Evolutionary conservation across 2,888 invertebrate species (phyloP), one percentile per base, ranked within the genome.

Genomic region (Norana najaformis): DNA sequence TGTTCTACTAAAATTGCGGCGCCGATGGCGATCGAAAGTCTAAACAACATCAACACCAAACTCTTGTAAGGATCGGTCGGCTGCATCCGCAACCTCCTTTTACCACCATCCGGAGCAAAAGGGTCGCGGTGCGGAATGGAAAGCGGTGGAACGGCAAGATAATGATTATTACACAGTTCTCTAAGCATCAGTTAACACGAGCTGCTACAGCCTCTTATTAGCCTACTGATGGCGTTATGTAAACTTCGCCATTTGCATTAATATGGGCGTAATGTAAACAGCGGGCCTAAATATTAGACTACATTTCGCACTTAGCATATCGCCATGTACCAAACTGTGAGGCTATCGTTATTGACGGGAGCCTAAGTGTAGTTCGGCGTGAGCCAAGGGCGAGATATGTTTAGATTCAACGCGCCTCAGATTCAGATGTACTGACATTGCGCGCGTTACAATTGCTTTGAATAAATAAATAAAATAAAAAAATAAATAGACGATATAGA

Each of bases 81-180:
- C n/a, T n/a, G 30, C 30, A n/a, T 69, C 69, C 69, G 69, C 69
- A 30, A 1, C 69, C 69, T 69, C 69, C 69, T n/a, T 69, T 69
- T 69, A 69, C 69, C 69, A 69, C 69, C 69, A 69, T 69, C 69
- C 0, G 69, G 69, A 69, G n/a, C 69, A 11, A 16, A 69, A n/a
- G 69, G 11, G 69, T 69, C 30, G 85, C 85, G 34, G 37, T 35
- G 85, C 35, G 85, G 85, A 85, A 85, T 85, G 85, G 85, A 85
- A 85, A 85, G 36, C 37, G 14, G 85, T 36, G 85, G 20, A 36
- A 36, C 85, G 85, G 85, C 23, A 85, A 23, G 85, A 23, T 37
- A 0, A 36, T 35, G n/a, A 85, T 37, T 18, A 8, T n/a, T 69
- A 69, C 69, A 69, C n/a, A 69, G n/a, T n/a, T n/a, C n/a, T n/a